A percentile compares a stretch with the other conserved stretches of the same genome.
These are phyloP conservation scores for Chrysomallon squamiferum DNA, from an alignment of 1,140 invertebrate species.

Conservation along the genomic window DNA sequence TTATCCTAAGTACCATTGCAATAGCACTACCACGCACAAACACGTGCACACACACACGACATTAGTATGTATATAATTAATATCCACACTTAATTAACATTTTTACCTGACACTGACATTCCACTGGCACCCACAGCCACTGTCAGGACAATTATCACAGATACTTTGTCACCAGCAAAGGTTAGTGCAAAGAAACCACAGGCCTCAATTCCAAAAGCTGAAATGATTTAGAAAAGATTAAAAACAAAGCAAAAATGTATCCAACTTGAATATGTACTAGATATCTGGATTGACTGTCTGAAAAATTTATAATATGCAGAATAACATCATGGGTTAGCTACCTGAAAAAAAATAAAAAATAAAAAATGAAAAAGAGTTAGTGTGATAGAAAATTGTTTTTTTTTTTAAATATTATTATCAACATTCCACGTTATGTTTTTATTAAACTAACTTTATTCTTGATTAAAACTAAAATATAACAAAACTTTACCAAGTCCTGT, in stretches of 20 bases:
- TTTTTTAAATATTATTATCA: neutral
- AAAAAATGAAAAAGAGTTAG: neutral
- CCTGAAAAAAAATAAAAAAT: neutral
- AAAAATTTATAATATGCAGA: neutral
- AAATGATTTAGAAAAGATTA: neutral
- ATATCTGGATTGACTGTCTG: too few species aligned
- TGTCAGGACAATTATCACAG: conserved; percentile 38
- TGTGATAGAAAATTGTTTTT: neutral
- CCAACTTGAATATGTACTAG: neutral
- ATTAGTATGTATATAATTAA: too few species aligned
- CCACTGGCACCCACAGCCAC: conserved; percentile 47
- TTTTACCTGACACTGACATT: conserved; percentile 42
- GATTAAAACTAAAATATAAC: neutral
- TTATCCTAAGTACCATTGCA: too few species aligned
- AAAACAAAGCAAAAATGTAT: neutral
- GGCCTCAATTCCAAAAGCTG: conserved; percentile 44
- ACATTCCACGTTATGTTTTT: neutral
- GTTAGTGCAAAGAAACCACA: conserved; percentile 36
- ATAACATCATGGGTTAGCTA: neutral
- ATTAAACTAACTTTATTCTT: neutral
- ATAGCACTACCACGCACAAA: too few species aligned
- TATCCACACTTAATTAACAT: too few species aligned
- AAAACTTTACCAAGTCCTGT: conserved; percentile 16
- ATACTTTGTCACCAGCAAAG: conserved; percentile 9
- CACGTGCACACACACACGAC: too few species aligned